These are phyloP conservation scores for Steinernema hermaphroditum DNA, from an alignment of 2,888 invertebrate species.

Conservation along the genomic window DNA sequence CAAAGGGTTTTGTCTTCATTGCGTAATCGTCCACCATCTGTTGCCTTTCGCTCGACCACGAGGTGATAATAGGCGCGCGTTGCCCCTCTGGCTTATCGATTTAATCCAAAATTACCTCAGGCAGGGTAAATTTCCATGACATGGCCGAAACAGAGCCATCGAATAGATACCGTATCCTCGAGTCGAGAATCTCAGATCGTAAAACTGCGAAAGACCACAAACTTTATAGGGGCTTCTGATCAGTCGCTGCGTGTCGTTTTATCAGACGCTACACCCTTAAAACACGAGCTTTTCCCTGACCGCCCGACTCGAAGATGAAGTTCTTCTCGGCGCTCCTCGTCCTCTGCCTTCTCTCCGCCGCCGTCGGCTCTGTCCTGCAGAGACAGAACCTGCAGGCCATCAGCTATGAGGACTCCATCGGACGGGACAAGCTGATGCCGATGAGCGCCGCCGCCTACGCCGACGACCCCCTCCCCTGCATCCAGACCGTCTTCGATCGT, in stretches of 20 bases:
- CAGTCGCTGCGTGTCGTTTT: neutral
- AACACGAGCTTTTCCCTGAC: neutral
- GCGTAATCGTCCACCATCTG: neutral
- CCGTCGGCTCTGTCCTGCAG: neutral
- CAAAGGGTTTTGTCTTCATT: too few species aligned
- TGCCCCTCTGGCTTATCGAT: neutral
- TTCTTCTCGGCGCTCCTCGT: neutral
- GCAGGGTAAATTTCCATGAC: too few species aligned
- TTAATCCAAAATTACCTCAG: neutral
- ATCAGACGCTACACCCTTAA: neutral
- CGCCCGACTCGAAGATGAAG: neutral
- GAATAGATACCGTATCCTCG: too few species aligned
- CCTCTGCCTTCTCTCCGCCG: neutral
- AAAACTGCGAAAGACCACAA: too few species aligned
- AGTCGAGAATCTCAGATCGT: too few species aligned
- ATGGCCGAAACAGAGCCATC: too few species aligned
- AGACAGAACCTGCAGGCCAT: neutral
- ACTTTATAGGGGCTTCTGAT: too few species aligned
- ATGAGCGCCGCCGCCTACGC: conserved; percentile 36
- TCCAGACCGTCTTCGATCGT: neutral
- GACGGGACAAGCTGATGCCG: conserved; percentile 29
- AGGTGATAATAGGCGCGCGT: neutral
- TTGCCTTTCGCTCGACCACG: neutral
- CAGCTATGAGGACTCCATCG: neutral
- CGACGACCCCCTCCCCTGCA: neutral